Percentiles rank a stretch among this genome's conserved stretches.
Conservation (phyloP, 2,113 vertebrate genomes). For the Setophaga coronata region DNA sequence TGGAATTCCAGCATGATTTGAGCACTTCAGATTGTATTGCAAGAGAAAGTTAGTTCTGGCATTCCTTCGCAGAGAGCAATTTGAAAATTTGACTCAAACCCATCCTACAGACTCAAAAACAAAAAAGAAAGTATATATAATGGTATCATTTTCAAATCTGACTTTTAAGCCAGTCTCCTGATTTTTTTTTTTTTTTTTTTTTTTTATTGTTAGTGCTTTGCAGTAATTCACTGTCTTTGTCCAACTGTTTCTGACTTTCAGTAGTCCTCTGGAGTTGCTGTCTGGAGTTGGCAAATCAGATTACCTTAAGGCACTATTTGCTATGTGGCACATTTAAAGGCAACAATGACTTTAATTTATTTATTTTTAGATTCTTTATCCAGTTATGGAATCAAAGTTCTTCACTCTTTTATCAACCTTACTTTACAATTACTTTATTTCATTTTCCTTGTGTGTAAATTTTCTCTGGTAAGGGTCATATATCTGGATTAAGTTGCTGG, state of each 20-base stretch:
- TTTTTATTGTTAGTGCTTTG: background rate
- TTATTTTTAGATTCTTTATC: background rate
- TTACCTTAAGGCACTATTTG: background rate
- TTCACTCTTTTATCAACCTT: background rate
- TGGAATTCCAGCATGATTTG: slow-evolving; percentile 2
- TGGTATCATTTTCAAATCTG: background rate
- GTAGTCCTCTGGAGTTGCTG: background rate
- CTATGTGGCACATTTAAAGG: background rate
- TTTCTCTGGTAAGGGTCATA: background rate
- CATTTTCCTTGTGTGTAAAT: fast-evolving
- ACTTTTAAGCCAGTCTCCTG: background rate
- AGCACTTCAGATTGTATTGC: slow-evolving; percentile 28
- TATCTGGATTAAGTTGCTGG: background rate
- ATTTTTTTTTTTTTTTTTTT: background rate
- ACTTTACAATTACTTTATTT: background rate
- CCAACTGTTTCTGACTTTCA: background rate
- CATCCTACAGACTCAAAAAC: background rate
- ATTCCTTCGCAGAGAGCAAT: background rate
- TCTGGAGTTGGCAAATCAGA: background rate
- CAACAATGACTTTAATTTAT: background rate
- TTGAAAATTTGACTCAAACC: slow-evolving; percentile 16
- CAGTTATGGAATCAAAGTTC: background rate
- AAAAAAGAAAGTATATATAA: background rate
- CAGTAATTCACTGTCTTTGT: background rate
- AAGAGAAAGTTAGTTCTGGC: slow-evolving; percentile 54